These are phyloP conservation scores for Glossosoma conforme DNA, from an alignment of 1,140 invertebrate genomes.

Conservation along the genomic window DNA sequence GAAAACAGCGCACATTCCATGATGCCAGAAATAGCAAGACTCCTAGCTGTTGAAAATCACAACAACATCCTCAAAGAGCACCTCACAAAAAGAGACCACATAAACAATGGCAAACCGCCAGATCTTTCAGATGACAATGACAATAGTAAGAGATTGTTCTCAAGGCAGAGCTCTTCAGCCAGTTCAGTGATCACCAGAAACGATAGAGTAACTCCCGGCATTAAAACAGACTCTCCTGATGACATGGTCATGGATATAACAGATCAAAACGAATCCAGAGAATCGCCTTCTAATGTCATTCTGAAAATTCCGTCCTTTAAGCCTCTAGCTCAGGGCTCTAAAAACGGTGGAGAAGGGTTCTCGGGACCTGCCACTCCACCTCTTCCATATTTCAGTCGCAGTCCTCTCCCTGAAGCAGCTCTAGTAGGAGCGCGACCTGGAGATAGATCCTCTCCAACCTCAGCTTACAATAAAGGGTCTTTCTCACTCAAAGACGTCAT, in stretches of 20 bases:
- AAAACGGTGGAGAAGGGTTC: conserved; percentile 56
- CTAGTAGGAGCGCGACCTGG: conserved; percentile 38
- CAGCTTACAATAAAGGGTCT: conserved; percentile 46
- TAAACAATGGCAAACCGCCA: conserved; percentile 34
- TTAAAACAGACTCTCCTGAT: conserved; percentile 30
- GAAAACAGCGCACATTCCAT: conserved; percentile 27
- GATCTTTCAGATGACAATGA: conserved; percentile 37
- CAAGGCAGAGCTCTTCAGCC: conserved; percentile 37
- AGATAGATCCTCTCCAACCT: conserved; percentile 45
- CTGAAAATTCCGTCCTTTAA: conserved; percentile 91
- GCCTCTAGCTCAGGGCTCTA: conserved; percentile 57
- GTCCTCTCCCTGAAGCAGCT: conserved; percentile 51
- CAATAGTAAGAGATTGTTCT: conserved; percentile 30
- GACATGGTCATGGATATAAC: conserved; percentile 32
- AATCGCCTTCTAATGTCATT: conserved; percentile 62
- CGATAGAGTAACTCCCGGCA: conserved; percentile 33
- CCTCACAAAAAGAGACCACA: conserved; percentile 35
- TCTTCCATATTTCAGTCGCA: conserved; percentile 36
- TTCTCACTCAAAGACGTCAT: conserved; percentile 66
- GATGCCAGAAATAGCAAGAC: conserved; percentile 58
- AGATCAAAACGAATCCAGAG: conserved; percentile 35
- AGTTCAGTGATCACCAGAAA: conserved; percentile 37
- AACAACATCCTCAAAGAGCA: conserved; percentile 35
- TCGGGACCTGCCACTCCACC: conserved; percentile 41
- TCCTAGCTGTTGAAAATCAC: conserved; percentile 43